These are phyloP conservation scores for Oreortyx pictus DNA, from an alignment of 2,797 vertebrate species.

Conservation along the genomic window DNA sequence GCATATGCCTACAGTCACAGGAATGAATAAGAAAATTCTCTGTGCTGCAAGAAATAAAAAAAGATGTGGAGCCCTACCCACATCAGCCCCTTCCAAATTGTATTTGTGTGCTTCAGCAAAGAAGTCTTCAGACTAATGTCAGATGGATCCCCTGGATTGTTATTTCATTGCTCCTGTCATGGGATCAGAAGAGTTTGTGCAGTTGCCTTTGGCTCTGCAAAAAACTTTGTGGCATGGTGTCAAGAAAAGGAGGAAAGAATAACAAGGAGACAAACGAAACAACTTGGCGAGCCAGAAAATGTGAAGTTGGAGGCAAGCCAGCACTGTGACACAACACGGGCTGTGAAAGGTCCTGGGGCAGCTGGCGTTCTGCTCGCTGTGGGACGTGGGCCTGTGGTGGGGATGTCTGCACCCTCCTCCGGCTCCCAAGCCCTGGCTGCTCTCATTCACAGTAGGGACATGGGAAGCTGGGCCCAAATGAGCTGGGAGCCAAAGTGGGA, in stretches of 20 bases:
- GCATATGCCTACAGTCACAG: not conserved
- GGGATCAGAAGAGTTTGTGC: constrained; percentile 1
- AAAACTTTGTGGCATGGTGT: constrained; percentile 33
- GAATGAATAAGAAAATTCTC: constrained; percentile 5
- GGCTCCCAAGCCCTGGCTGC: not conserved
- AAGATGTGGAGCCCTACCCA: not conserved
- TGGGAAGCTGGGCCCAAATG: not conserved
- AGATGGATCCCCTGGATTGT: not conserved
- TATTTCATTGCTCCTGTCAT: constrained; percentile 5
- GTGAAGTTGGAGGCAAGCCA: not conserved
- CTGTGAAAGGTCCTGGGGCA: constrained; percentile 7
- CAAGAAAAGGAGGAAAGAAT: constrained; percentile 26
- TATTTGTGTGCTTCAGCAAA: constrained; percentile 30
- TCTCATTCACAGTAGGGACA: not conserved
- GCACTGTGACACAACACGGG: not conserved
- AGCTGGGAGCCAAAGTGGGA: not conserved
- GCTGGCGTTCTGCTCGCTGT: not conserved
- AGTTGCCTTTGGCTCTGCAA: constrained; percentile 74
- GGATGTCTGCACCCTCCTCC: not conserved
- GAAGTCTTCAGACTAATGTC: constrained; percentile 12
- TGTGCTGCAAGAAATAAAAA: not conserved
- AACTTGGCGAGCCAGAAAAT: not conserved
- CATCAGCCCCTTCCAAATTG: not conserved
- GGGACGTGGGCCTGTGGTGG: not conserved
- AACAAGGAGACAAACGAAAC: constrained; percentile 50